Evolutionary conservation across 2,888 invertebrate species (phyloP).

Genomic region (Calephelis perditalis): DNA sequence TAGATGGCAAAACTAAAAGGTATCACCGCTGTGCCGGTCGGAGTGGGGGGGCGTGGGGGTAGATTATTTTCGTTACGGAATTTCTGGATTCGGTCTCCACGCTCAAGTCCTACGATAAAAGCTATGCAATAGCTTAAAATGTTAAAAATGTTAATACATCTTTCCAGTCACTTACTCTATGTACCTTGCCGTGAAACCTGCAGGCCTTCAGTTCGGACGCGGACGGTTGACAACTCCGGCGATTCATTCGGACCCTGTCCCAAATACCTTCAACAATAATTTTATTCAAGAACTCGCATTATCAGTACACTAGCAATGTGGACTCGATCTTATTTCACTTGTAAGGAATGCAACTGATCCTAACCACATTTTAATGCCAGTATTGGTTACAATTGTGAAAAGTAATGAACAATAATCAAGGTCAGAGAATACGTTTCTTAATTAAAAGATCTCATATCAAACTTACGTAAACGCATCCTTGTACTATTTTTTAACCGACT

Average conservation of each 20-base stretch:
- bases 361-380: neutral
- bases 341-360: slow-evolving; percentile 15
- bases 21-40: too few species aligned
- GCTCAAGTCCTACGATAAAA: too few species aligned
- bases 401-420: neutral
- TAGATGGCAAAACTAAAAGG: too few species aligned
- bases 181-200: slow-evolving; percentile 42
- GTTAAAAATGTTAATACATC: neutral
- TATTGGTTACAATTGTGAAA: neutral
- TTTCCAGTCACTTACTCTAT: slow-evolving; percentile 33
- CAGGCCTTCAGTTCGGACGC: slow-evolving; percentile 53
- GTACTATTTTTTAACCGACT: too few species aligned
- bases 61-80: too few species aligned
- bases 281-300: slow-evolving; percentile 30
- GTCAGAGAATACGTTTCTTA: too few species aligned
- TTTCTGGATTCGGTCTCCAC: too few species aligned
- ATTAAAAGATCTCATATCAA: too few species aligned
- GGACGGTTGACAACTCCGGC: slow-evolving; percentile 53
- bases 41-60: too few species aligned
- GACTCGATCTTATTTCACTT: slow-evolving; percentile 16
- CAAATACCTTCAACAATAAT: slow-evolving; percentile 40
- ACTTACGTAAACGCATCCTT: too few species aligned
- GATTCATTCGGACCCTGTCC: slow-evolving; percentile 45
- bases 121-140: too few species aligned
- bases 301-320: slow-evolving; percentile 23